Evolutionary conservation across 2,113 vertebrate species (phyloP).

Genomic region (Anarhynchus alexandrinus): DNA sequence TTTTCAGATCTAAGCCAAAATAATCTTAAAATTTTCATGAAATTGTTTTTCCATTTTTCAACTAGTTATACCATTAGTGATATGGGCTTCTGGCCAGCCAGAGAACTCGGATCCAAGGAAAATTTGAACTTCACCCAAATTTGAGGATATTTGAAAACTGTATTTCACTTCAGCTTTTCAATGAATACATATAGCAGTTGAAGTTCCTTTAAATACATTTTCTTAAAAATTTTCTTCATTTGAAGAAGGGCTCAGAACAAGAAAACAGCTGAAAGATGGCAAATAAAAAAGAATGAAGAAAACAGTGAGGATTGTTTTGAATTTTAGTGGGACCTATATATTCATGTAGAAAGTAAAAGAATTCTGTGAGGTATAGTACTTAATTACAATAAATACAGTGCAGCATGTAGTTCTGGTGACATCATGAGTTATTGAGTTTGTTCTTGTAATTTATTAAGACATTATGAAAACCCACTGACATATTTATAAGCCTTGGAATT

Average conservation of each 20-base stretch:
- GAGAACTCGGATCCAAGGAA: slow-evolving; percentile 13
- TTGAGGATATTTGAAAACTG: slow-evolving; percentile 20
- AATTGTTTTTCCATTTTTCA: slow-evolving; percentile 46
- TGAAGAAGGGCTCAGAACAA: not conserved
- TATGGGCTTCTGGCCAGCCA: slow-evolving; percentile 22
- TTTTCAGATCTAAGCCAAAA: not conserved
- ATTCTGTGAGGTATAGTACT: not conserved
- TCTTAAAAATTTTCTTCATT: not conserved
- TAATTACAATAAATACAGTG: slow-evolving; percentile 13
- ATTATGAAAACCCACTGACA: slow-evolving; percentile 70
- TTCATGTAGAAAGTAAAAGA: not conserved
- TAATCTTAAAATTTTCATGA: not conserved
- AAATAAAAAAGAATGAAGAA: not conserved
- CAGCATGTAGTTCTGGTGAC: slow-evolving; percentile 34
- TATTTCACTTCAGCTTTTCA: slow-evolving; percentile 19
- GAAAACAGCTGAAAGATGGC: not conserved
- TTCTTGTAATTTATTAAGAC: slow-evolving; percentile 72
- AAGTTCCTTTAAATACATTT: not conserved
- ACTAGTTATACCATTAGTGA: slow-evolving; percentile 20
- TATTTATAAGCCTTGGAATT: slow-evolving; percentile 75
- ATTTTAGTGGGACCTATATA: not conserved
- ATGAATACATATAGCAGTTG: not conserved
- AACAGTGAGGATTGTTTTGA: not conserved
- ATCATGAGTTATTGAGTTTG: slow-evolving; percentile 62
- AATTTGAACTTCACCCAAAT: slow-evolving; percentile 41